Conservation (phyloP, 2,888 invertebrate species). For the Platycheirus rosarum region DNA sequence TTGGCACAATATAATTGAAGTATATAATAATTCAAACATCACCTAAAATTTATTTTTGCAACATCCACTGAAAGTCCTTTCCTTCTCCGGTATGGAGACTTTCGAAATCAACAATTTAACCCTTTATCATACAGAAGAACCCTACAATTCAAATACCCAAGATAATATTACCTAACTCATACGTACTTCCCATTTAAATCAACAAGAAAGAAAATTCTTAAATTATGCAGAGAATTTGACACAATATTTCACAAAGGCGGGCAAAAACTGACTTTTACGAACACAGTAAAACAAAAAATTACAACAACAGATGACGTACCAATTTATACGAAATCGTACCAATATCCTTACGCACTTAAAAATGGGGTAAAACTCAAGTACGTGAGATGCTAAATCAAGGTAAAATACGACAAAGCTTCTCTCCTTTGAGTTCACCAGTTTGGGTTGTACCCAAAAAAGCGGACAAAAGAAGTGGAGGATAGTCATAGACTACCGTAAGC, state of each 20-base stretch:
- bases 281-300: conserved; percentile 6
- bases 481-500: too few species aligned
- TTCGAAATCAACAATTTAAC: too few species aligned
- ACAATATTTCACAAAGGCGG: neutral
- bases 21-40: too few species aligned
- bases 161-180: neutral
- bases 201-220: neutral
- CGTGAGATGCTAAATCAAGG: conserved; percentile 2
- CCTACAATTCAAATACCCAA: too few species aligned
- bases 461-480: conserved; percentile 1
- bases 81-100: too few species aligned
- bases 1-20: too few species aligned
- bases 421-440: conserved; percentile 22
- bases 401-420: neutral
- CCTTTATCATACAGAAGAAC: too few species aligned
- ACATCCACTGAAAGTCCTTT: too few species aligned
- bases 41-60: too few species aligned
- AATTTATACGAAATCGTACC: too few species aligned
- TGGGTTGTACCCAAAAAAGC: conserved; percentile 19
- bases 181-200: neutral
- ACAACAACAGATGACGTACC: neutral
- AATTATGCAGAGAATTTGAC: conserved; percentile 4
- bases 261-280: conserved; percentile 8
- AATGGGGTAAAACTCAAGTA: neutral
- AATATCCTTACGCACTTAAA: neutral